Conservation (phyloP, 2,888 invertebrate genomes). For the Pardosa pseudoannulata region DNA sequence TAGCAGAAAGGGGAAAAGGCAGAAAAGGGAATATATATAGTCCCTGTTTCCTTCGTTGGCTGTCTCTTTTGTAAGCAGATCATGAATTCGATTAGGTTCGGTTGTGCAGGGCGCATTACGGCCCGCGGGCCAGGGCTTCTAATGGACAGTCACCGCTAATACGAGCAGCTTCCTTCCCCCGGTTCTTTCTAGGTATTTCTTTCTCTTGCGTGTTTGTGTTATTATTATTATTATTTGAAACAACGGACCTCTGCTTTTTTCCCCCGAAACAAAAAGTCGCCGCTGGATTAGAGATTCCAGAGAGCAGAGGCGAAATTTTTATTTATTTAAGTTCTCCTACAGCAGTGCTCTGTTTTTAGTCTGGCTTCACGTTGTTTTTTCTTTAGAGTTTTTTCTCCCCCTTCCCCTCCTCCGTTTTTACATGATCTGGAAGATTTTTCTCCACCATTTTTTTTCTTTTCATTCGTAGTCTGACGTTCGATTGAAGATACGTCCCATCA, state of each 20-base stretch:
- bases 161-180: conserved; percentile 18
- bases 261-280: conserved; percentile 56
- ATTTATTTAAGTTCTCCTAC: conserved; percentile 12
- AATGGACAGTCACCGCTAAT: conserved; percentile 70
- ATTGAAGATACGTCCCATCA: background rate
- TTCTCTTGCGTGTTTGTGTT: conserved; percentile 20
- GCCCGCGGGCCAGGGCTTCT: conserved; percentile 58
- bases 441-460: no score
- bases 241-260: conserved; percentile 27
- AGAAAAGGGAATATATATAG: conserved; percentile 11
- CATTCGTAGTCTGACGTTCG: background rate
- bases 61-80: conserved; percentile 72
- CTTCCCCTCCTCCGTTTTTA: conserved; percentile 1
- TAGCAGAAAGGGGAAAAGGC: background rate
- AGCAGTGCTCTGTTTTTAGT: background rate
- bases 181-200: background rate
- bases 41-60: conserved; percentile 42
- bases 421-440: no score
- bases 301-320: conserved; percentile 18
- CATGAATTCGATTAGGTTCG: conserved; percentile 71
- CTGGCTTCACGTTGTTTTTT: conserved; percentile 11
- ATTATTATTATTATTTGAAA: conserved; percentile 46
- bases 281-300: conserved; percentile 65
- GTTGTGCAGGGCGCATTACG: conserved; percentile 64
- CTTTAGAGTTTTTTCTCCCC: background rate